Evolutionary conservation across 2,797 vertebrate genomes (phyloP), one percentile per base, ranked within the genome.

Genomic region (Cuniculus paca): DNA sequence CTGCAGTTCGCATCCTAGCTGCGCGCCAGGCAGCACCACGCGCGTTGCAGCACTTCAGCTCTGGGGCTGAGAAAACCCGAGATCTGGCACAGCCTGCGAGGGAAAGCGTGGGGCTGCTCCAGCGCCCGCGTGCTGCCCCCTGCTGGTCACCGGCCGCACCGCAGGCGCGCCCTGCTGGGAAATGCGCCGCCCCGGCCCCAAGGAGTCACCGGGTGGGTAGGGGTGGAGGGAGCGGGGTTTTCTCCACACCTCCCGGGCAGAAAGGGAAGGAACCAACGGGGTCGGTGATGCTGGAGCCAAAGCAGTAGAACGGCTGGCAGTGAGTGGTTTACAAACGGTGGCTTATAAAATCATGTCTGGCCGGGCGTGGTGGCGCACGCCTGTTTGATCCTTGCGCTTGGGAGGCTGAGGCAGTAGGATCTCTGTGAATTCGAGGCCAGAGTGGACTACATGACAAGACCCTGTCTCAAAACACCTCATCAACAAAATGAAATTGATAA

Each of bases 61-160:
- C 78, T 28, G 13, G 1, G 50, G 36, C 22, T 50, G 82, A 65
- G 56, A 79, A 61, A 45, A 74, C 24, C 42, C n/a, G 28, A 36
- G 12, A 61, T 19, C 24, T n/a, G 42, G 75, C 61, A 42, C 39
- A 58, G 31, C 34, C 11, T 8, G 78, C 14, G 28, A 68, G 45
- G 42, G 45, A 24, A 6, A 31, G 22, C 12, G 26, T 54, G 22
- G 17, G 8, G 34, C 54, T 60, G 34, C 36, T 36, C 10, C 42
- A 31, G 77, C 26, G 78, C 61, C 42, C 26, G n/a, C 0, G 19
- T 34, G 75, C 87, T 82, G 95, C 87, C 94, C 93, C 90, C 96
- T 97, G 92, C 90, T 61, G 91, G 90, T 77, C 50, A 34, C 31
- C 17, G 6, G 10, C 6, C 3, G 16, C 6, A 56, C n/a, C 12